These are phyloP conservation scores for Drosophila lacicola DNA, from an alignment of 2,888 invertebrate genomes.

Conservation along the genomic window DNA sequence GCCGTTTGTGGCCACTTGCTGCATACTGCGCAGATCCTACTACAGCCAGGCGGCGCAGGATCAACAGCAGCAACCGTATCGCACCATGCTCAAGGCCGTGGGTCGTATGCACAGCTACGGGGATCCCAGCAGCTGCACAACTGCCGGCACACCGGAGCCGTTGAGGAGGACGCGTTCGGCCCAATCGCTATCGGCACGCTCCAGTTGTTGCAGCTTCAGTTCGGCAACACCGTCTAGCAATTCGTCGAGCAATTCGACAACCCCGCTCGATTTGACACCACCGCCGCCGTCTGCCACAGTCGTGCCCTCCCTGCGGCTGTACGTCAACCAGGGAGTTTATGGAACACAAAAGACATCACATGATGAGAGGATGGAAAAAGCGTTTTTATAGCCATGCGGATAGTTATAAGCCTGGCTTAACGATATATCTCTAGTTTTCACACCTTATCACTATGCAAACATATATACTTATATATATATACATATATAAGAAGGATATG, in stretches of 20 bases:
- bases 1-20: conserved; percentile 82
- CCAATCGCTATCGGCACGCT: conserved; percentile 61
- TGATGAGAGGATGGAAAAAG: conserved; percentile 29
- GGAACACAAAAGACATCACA: conserved; percentile 40
- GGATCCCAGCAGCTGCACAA: conserved; percentile 42
- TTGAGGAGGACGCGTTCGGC: conserved; percentile 65
- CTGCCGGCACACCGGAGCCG: conserved; percentile 41
- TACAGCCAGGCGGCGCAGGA: conserved; percentile 62
- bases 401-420: conserved; percentile 17
- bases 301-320: conserved; percentile 48
- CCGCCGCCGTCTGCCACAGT: conserved; percentile 33
- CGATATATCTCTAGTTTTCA: conserved; percentile 41
- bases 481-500: conserved; percentile 12
- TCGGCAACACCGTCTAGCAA: conserved; percentile 53
- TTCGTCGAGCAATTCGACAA: conserved; percentile 59
- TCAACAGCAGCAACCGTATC: conserved; percentile 46
- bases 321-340: conserved; percentile 49
- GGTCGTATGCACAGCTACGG: conserved; percentile 63
- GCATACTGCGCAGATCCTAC: conserved; percentile 81
- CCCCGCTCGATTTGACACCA: conserved; percentile 63
- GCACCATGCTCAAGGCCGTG: conserved; percentile 46
- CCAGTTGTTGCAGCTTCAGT: conserved; percentile 61
- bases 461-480: conserved; percentile 3
- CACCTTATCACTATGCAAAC: conserved; percentile 31
- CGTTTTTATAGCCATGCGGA: conserved; percentile 46